Percentiles rank a stretch among this genome's conserved stretches.
phyloP scores from a whole-genome alignment of 1,140 invertebrate species.

The Oppia nitens region DNA sequence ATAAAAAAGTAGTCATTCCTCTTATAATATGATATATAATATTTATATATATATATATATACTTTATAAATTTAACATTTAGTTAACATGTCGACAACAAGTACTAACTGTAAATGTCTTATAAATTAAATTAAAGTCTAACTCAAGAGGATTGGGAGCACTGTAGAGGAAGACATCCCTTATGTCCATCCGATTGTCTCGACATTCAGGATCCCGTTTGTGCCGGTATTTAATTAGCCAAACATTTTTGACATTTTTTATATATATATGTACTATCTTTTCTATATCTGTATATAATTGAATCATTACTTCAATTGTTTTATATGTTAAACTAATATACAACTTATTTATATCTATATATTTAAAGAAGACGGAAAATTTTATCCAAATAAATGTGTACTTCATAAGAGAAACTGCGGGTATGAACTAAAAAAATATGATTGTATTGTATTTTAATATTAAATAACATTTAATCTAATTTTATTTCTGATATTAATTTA shows the following conservation, averaged over 20 bases:
- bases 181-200: constrained; percentile 18
- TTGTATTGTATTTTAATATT: not conserved
- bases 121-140: constrained; percentile 1
- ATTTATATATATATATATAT: not conserved
- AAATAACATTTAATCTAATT: not conserved
- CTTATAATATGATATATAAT: not conserved
- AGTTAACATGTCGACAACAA: not conserved
- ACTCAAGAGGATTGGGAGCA: constrained; percentile 11
- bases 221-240: too few species aligned
- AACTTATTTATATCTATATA: not conserved
- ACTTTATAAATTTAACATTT: not conserved
- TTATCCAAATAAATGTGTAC: constrained; percentile 47
- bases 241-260: not conserved
- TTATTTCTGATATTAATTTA: too few species aligned
- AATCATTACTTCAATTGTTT: not conserved
- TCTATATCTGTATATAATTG: too few species aligned
- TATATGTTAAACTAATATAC: not conserved
- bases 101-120: too few species aligned
- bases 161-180: constrained; percentile 18
- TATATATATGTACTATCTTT: not conserved
- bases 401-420: constrained; percentile 24
- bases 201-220: constrained; percentile 53
- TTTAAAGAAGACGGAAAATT: constrained; percentile 50
- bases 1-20: too few species aligned
- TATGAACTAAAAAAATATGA: constrained; percentile 26